Base-by-base conservation (phyloP, 2,797 vertebrate species). In the Spinibarbus caldwelli region DNA sequence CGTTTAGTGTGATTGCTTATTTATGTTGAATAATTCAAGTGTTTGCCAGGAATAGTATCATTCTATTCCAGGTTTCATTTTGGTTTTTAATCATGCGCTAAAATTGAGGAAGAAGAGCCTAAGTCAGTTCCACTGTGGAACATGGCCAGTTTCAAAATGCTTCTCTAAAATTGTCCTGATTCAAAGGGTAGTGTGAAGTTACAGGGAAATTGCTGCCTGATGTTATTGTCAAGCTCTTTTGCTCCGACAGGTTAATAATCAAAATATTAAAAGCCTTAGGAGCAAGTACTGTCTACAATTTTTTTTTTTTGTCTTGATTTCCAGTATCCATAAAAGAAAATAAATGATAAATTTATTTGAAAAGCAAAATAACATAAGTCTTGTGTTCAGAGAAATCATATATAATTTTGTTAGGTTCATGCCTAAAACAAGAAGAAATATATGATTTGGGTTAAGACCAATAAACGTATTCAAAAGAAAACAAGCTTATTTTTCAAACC, bases 81-180 rank as follows among this genome's bases (percentile, higher is more conserved):
- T 19, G n/a, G 15, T 62, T 41, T 57, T 62, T 62, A 29, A 43
- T 78, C 5, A 43, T 19, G 26, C 6, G 15, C 26, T 49, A 49
- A 23, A 49, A 80, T 67, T 67, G 26, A 80, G 78, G 41, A 80
- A 80, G 41, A 67, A 31, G 29, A 49, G 59, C 6, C 26, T 6
- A 12, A 36, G 80, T 45, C 1, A 4, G 49, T 82, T 73, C 54
- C n/a, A 5, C 80, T 52, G 4, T 82, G 52, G 80, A 41, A 19
- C 67, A 21, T 29, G n/a, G 7, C 0, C 11, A 23, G 47, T 71
- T 82, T 31, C 34, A 21, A 4, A 59, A 14, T 8, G 21, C 70
- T 62, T 73, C 54, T 64, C 6, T n/a, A 64, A 73, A 83, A n/a
- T 47, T 49, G 17, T 43, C 19, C 41, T 45, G 26, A 62, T 64